phyloP scores from a whole-genome alignment of 1,140 invertebrate species.

The Probaryconus sp. region DNA sequence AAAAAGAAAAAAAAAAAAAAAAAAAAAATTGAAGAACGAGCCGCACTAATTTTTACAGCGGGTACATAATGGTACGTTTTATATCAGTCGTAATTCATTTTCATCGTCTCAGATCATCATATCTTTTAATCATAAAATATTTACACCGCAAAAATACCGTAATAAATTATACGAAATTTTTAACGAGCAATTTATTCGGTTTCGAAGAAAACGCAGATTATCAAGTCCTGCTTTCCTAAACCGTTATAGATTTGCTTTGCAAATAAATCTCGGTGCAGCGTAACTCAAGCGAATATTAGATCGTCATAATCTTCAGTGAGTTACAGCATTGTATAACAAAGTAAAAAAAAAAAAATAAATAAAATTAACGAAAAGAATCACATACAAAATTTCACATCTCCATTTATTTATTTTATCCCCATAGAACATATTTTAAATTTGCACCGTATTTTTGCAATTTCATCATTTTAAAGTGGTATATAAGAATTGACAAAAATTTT shows the following conservation, averaged over 20 bases:
- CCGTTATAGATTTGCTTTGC: conserved; percentile 59
- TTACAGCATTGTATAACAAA: conserved; percentile 10
- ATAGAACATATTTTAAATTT: no score
- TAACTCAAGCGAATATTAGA: conserved; percentile 59
- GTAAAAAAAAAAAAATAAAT: conserved; percentile 3
- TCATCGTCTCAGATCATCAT: conserved; percentile 29
- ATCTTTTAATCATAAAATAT: conserved; percentile 50
- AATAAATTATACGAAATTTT: conserved; percentile 56
- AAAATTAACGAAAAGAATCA: neutral
- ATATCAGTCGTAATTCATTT: conserved; percentile 44
- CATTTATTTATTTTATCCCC: no score
- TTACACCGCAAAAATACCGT: conserved; percentile 40
- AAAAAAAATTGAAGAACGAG: conserved; percentile 7
- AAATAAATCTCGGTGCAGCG: conserved; percentile 54
- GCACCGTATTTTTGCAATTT: no score
- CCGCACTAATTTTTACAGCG: conserved; percentile 17
- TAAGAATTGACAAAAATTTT: no score
- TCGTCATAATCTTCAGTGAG: conserved; percentile 28
- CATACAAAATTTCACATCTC: no score
- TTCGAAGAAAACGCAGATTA: conserved; percentile 53
- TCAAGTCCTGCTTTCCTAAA: conserved; percentile 50
- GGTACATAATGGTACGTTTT: conserved; percentile 41
- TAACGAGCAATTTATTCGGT: conserved; percentile 55
- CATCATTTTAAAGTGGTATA: no score
- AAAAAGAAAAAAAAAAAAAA: no score